Base-by-base conservation (phyloP, 2,888 invertebrate genomes). In the Ephialtes manifestator region DNA sequence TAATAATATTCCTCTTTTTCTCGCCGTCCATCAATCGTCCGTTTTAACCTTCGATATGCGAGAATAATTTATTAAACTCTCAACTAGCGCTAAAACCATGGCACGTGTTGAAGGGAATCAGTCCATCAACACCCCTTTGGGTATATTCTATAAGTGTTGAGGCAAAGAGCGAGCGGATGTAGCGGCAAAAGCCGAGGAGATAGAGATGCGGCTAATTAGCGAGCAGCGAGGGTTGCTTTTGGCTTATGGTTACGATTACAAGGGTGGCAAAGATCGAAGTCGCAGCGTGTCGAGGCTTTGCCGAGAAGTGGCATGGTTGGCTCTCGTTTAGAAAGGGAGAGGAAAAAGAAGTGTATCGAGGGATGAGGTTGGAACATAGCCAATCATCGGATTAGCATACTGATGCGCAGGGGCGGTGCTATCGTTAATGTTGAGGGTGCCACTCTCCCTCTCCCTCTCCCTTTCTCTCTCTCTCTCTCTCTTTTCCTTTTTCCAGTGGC, bases 361-460 rank as follows among this genome's bases (percentile, higher is more conserved):
- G 87, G 87, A 87, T 90, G 89, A 90, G 90, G 92, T 90, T 94
- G 92, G 93, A 93, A 92, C 93, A 93, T 92, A 92, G 93, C 94
- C 94, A 94, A 94, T 94, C 94, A 93, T 94, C 92, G 93, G 93
- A 94, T 94, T 94, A 94, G 94, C 94, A 94, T 94, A 94, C 93
- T 93, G 92, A 94, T 94, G 94, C 92, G 92, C 91, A 92, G 92
- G 93, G 93, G 93, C 93, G 93, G 93, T 91, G 90, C 92, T 90
- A 91, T 90, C 91, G 93, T 92, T 93, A 92, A 89, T 92, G 90
- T 91, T 90, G 91, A 92, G 93, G 92, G 92, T 92, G 91, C 92
- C 92, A 92, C 92, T 92, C 91, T 81, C 65, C 76, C 46, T 51
- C 43, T 84, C 71, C 60, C 84, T 78, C 48, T 77, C 55, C 53